These are phyloP conservation scores for Strigamia transsilvanica DNA, from an alignment of 2,888 invertebrate species.

Conservation along the genomic window DNA sequence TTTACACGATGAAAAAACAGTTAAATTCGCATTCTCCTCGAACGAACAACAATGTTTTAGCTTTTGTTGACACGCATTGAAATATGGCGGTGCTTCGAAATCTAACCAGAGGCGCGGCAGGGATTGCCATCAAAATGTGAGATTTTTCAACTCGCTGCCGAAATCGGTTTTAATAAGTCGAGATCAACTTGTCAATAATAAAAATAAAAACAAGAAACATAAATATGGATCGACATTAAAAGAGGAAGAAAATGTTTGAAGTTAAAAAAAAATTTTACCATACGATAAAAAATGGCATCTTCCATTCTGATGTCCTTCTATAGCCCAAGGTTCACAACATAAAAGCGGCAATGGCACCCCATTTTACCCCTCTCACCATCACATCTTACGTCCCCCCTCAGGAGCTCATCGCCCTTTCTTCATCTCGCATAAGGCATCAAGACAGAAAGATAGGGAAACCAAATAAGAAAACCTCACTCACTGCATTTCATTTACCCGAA, in stretches of 20 bases:
- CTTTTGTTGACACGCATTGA: neutral
- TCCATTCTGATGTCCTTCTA: conserved; percentile 35
- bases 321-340: conserved; percentile 31
- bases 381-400: neutral
- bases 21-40: neutral
- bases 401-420: conserved; percentile 38
- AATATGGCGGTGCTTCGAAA: neutral
- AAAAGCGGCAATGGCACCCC: conserved; percentile 41
- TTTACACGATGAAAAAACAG: neutral
- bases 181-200: neutral
- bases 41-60: neutral
- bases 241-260: too few species aligned
- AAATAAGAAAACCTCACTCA: conserved; percentile 43
- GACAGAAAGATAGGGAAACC: conserved; percentile 34
- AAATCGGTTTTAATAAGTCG: neutral
- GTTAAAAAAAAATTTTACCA: neutral
- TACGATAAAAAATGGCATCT: conserved; percentile 36
- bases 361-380: conserved; percentile 35
- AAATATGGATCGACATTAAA: neutral
- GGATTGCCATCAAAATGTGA: neutral
- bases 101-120: neutral
- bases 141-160: neutral
- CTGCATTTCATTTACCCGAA: conserved; percentile 17
- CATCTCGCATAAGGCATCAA: conserved; percentile 36
- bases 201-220: neutral